Evolutionary conservation across 2,888 invertebrate genomes (phyloP).

Genomic region (Epiblema foenella): DNA sequence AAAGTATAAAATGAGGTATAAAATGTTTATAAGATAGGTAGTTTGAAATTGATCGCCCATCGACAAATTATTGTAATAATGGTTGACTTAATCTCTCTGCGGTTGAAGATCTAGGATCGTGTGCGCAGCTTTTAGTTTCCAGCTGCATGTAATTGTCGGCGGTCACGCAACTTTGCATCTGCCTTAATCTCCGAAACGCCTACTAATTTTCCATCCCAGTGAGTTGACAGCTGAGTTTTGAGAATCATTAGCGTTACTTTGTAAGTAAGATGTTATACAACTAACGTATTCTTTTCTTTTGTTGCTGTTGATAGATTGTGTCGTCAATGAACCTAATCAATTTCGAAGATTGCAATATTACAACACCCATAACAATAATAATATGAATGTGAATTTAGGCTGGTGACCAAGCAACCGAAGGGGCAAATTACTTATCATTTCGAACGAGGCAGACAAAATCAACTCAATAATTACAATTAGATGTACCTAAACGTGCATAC

Average conservation of each 20-base stretch:
- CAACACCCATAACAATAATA: not conserved
- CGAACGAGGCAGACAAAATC: no score
- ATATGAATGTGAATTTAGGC: not conserved
- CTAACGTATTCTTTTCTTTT: not conserved
- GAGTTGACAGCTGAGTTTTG: slow-evolving; percentile 39
- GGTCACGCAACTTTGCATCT: slow-evolving; percentile 44
- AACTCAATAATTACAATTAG: no score
- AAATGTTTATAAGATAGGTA: not conserved
- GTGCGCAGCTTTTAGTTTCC: slow-evolving; percentile 40
- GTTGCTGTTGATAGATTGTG: not conserved
- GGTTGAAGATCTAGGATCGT: slow-evolving; percentile 31
- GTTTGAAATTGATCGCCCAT: slow-evolving; percentile 30
- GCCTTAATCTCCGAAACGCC: slow-evolving; percentile 42
- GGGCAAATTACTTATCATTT: no score
- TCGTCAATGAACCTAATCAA: not conserved
- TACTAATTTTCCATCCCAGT: slow-evolving; percentile 42
- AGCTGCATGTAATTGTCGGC: slow-evolving; percentile 42
- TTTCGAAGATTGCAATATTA: not conserved
- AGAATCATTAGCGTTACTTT: slow-evolving; percentile 31
- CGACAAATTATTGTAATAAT: slow-evolving; percentile 33
- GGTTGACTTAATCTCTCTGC: slow-evolving; percentile 32
- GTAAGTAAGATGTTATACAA: slow-evolving; percentile 15
- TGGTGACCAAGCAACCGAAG: not conserved
- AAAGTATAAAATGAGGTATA: no score
- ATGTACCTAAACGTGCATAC: no score